Base-by-base conservation (phyloP, 2,113 vertebrate genomes). In the Oryzias javanicus region DNA sequence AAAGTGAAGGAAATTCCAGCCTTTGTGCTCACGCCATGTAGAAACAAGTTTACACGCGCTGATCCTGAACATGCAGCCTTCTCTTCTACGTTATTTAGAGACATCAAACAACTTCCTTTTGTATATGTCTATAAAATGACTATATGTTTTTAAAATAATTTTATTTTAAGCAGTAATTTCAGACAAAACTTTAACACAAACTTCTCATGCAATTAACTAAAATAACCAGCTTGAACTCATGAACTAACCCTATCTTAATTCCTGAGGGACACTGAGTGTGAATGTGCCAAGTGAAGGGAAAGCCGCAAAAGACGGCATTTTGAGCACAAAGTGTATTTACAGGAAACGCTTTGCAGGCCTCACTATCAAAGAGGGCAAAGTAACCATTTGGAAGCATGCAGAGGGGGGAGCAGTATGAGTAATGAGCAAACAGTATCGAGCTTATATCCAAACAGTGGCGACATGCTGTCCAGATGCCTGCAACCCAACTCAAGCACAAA, bases 401-500 rank as follows among this genome's bases (percentile, higher is more conserved):
- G 53, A 48, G 25, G 55, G 25, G 50, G 46, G 74, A 57, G 73
- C 29, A 54, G 72, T 25, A 78, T 81, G 74, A 76, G 67, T 76
- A 87, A 79, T 63, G 53, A 83, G 76, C 78, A 86, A 84, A 86
- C 71, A 83, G 62, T 46, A 44, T 62, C 59, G 64, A 72, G 63
- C 55, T 19, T 19, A 27, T 47, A 49, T 54, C 25, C 72, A 83
- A 84, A 86, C 76, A 82, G 70, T 55, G 66, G 79, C 86, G 62
- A 72, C 55, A 41, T 41, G 74, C 56, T 61, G 64, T 29, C 52
- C 49, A 65, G 51, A 58, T 20, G 20, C 52, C 53, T 40, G 5
- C 41, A 64, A 52, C 49, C 49, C 49, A 66, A 66, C 60, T 51
- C 47, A 50, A 48, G 52, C 58, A 64, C 22, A 66, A 58, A 69